Base-by-base conservation (phyloP, 2,797 vertebrate genomes). In the Tadarida brasiliensis region DNA sequence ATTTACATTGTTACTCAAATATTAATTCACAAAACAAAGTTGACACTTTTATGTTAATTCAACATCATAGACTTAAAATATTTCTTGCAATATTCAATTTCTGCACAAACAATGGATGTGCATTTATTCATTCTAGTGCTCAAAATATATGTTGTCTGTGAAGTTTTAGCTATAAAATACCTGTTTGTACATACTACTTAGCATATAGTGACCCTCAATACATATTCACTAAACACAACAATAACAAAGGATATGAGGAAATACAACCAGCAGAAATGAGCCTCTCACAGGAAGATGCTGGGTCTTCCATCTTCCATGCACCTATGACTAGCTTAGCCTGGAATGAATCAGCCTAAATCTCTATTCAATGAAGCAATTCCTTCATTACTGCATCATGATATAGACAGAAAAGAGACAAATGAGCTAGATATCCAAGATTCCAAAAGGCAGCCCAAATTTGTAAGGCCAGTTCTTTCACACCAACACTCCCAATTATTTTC, bases 1-100 rank as follows among this genome's bases (percentile, higher is more conserved):
- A 47, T 71, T 87, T 93, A 87, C 30, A 91, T 87, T 83, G 56
- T 71, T 93, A 92, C 80, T 96, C 73, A 86, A 92, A 95, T 92
- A 92, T 4, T 81, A 67, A 94, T 39, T 92, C 73, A 86, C 74
- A 68, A 94, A 94, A 71, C 80, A 81, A 94, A 80, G 35, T 61
- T 20, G 4, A 57, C 91, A 82, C 80, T 84, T 94, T 80, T 63
- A 74, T 88, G 35, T 93, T 87, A 93, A 80, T 84, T 97, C 20
- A 80, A 8, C 78, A 86, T 33, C 8, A 84, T 30, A 20, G 54
- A 59, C 35, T 92, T 96, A 87, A 93, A 93, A 82, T 63, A 91
- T 80, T 95, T 94, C 74, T 90, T 84, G n/a, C 19, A 83, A 68
- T 78, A 86, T 74, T 94, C 26, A 65, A 87, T 30, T 80, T 83